Evolutionary conservation across 2,113 vertebrate species (phyloP), one percentile per base, ranked within the genome.

Genomic region (Athene cunicularia): DNA sequence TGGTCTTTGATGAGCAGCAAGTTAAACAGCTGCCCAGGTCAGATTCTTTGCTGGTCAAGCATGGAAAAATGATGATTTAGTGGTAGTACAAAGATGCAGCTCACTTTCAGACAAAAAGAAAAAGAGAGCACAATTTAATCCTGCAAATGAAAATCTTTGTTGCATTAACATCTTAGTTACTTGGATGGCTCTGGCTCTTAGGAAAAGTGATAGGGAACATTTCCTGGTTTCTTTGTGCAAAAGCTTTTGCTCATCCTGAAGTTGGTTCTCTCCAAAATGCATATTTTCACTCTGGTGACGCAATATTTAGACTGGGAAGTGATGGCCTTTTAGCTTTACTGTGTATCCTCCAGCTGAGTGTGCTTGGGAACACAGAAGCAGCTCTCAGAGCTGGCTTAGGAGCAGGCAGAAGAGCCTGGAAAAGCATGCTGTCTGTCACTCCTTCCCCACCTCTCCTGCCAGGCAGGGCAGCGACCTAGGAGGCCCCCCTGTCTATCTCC

Each of bases 1-100:
- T 20, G 26, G 81, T 85, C 89, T 96, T 96, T 91, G 82, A 91
- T 62, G 64, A 96, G 70, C 74, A 93, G 76, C 58, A 95, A 95
- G 82, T 96, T 95, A 96, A 95, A 95, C 81, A 96, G 86, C 74
- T 76, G 79, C 55, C 56, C 68, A 72, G 49, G 83, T 90, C 90
- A 77, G 82, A 60, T 82, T 89, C 52, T 90, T 86, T 93, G 70
- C 93, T 81, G 66, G 33, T 75, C 81, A 63, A 72, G 66, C 67
- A 80, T 39, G 63, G 79, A 74, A 88, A 72, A 88, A 71, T 33
- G 27, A 35, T 71, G 60, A 85, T 68, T 95, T 82, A 76, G 73
- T 71, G 41, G 26, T 5, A 64, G 11, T 53, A 62, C 43, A 91
- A 87, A 66, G 91, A 68, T 62, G 63, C 21, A 50, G n/a, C 81